Evolutionary conservation across 2,113 vertebrate genomes (phyloP), one percentile per base, ranked within the genome.

Genomic region (Cacatua alba): DNA sequence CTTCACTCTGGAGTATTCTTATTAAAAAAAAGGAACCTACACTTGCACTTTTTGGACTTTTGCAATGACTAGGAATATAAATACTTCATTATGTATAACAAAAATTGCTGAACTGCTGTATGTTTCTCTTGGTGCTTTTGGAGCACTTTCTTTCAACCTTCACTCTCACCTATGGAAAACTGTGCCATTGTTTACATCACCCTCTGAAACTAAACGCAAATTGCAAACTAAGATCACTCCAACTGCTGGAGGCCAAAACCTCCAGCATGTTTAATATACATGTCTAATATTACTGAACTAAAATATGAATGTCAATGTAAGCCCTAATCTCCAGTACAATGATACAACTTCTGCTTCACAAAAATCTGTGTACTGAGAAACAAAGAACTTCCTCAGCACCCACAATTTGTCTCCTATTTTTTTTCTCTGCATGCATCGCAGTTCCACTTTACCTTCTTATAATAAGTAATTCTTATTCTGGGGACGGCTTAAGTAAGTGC

Each of bases 41-140:
- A 81, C 79, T 92, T 91, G 78, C 74, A 96, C 88, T 97, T 95
- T 86, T 55, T 87, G 82, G 74, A 97, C 88, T 96, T 94, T 85
- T 52, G 79, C 74, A 92, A 44, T 94, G 82, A 96, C 89, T 93
- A 93, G 72, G 55, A 87, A 72, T 60, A 64, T 86, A 97, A 95
- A 84, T 37, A 72, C 39, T 90, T 52, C 8, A 20, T 91, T 88
- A 46, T 39, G n/a, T 74, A 85, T 37, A 88, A 82, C 15, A 85
- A 69, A 92, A 95, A 82, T 84, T 90, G 95, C 48, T 82, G 80
- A 97, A 93, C 31, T 49, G 48, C 25, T 51, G 70, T 86, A 89
- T 92, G 93, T 90, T 94, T 71, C 48, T 70, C 60, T 37, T 68
- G 68, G 46, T 82, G 87, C 80, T 96, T 96, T 76, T 62, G 82